These are phyloP conservation scores for Dendroctonus valens DNA, from an alignment of 1,140 invertebrate genomes.

Conservation along the genomic window DNA sequence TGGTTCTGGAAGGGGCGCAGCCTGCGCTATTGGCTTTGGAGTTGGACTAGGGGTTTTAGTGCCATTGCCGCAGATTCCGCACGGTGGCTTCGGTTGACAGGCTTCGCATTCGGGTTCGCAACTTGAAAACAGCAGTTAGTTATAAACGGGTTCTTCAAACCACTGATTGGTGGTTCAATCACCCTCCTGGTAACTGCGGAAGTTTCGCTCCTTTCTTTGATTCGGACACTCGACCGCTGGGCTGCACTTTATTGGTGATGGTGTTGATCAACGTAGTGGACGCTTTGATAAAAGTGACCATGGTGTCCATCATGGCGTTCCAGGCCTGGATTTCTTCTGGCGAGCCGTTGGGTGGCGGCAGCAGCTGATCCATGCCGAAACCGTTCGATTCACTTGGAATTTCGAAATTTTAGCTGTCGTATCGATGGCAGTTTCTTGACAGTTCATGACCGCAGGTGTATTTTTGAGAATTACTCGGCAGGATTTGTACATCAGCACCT, in stretches of 20 bases:
- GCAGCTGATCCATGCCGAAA: constrained; percentile 9
- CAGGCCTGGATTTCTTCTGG: constrained; percentile 34
- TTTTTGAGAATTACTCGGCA: too few relatives aligned
- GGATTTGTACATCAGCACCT: too few relatives aligned
- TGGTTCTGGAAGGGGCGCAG: neutral
- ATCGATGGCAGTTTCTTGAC: neutral
- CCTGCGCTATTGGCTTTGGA: neutral
- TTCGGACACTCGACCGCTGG: neutral
- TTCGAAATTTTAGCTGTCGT: neutral
- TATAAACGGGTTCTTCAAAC: neutral
- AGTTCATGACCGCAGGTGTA: too few relatives aligned
- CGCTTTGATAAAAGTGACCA: constrained; percentile 35
- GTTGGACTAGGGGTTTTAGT: neutral
- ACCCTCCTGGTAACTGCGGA: neutral
- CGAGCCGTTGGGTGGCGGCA: constrained; percentile 17
- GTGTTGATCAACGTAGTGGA: constrained; percentile 33
- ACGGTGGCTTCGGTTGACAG: constrained; percentile 13
- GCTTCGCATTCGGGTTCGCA: constrained; percentile 24
- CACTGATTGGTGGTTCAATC: constrained; percentile 4
- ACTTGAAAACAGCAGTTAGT: neutral
- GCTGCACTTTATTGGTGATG: constrained; percentile 24
- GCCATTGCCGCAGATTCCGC: constrained; percentile 8
- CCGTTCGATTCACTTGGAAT: constrained; percentile 7
- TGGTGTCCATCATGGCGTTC: constrained; percentile 39
- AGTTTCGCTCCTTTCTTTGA: neutral